Evolutionary conservation across 2,888 invertebrate species (phyloP).

Genomic region (Alviniconcha strummeri): DNA sequence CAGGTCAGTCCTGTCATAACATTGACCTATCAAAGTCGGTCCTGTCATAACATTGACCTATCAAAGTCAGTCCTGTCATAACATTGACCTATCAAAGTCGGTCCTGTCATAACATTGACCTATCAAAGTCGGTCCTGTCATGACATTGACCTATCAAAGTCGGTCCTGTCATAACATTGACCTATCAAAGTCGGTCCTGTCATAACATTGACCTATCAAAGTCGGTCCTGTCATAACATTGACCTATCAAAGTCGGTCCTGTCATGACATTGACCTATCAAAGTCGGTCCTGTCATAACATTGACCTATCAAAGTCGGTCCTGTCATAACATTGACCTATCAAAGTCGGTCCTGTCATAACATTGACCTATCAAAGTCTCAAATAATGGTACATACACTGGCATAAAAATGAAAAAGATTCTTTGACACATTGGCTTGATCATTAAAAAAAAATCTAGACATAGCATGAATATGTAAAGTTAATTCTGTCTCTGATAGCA

Average conservation of each 20-base stretch:
- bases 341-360: constrained; percentile 48
- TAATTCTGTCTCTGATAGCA: neutral
- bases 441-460: neutral
- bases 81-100: constrained; percentile 49
- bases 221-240: constrained; percentile 46
- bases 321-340: neutral
- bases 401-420: neutral
- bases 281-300: constrained; percentile 47
- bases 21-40: constrained; percentile 49
- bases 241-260: constrained; percentile 49
- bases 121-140: constrained; percentile 50
- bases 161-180: constrained; percentile 14
- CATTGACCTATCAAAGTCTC: neutral
- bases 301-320: constrained; percentile 49
- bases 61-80: constrained; percentile 50
- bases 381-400: no score
- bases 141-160: constrained; percentile 47
- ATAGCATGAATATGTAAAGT: neutral
- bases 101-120: neutral
- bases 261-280: neutral
- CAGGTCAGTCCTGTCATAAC: constrained; percentile 75
- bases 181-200: constrained; percentile 49
- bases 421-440: neutral
- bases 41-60: neutral
- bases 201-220: neutral